A percentile compares a stretch with the other conserved stretches of the same genome.
Evolutionary conservation across 92 coral and sea anemone genomes (phyloP).

Genomic region (Porites lobata): DNA sequence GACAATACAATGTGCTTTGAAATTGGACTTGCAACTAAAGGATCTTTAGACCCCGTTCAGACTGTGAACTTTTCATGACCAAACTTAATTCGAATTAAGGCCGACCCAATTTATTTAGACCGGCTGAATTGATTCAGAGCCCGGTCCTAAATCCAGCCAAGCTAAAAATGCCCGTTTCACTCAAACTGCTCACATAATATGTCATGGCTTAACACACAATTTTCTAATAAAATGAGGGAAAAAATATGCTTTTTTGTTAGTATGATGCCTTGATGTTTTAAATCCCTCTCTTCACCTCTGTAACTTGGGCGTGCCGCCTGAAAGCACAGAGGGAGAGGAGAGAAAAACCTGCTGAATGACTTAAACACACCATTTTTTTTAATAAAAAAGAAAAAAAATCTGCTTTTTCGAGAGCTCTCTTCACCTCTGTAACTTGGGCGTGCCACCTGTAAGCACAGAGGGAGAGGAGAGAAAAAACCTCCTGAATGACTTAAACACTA

Average conservation of each 20-base stretch:
- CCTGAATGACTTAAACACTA: background rate
- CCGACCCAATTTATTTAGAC: no score
- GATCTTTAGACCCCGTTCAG: no score
- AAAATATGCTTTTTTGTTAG: background rate
- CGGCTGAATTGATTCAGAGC: no score
- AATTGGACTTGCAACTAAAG: no score
- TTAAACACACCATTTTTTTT: no score
- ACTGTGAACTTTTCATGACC: no score
- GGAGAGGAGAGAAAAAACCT: background rate
- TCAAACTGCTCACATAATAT: no score
- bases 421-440: conserved; percentile 13
- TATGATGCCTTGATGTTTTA: no score
- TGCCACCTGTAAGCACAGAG: conserved; percentile 13
- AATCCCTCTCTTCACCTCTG: conserved; percentile 5
- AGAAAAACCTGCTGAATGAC: background rate
- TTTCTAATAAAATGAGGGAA: background rate
- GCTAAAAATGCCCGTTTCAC: no score
- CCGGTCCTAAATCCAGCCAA: no score
- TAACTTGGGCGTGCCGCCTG: conserved; percentile 17
- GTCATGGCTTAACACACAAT: background rate
- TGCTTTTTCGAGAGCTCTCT: background rate
- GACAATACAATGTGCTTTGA: no score
- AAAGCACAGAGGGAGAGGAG: conserved; percentile 9
- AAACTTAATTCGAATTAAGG: background rate
- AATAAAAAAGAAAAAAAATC: no score